A percentile compares a stretch with the other conserved stretches of the same genome.
Evolutionary conservation across 2,888 invertebrate species (phyloP).

Genomic region (Alviniconcha strummeri): DNA sequence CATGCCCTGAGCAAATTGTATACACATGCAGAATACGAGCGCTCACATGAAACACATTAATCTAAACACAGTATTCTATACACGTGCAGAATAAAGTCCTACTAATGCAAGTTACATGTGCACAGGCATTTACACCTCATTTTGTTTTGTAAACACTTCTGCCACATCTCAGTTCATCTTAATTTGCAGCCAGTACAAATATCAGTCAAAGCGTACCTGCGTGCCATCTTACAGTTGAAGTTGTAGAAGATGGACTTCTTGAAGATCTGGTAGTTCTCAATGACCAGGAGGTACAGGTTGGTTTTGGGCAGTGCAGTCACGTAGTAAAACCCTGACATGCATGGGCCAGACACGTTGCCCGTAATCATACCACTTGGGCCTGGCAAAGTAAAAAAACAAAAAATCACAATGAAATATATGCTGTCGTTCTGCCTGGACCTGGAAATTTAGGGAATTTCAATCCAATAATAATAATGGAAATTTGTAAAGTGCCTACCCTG

Average conservation of each 20-base stretch:
- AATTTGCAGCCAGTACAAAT: no score
- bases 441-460: not conserved
- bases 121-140: no score
- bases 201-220: constrained; percentile 56
- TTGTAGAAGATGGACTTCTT: constrained; percentile 71
- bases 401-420: not conserved
- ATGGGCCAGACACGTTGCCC: constrained; percentile 74
- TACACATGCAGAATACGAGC: no score
- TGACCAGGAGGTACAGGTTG: constrained; percentile 73
- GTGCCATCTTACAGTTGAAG: constrained; percentile 73
- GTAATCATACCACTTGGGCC: constrained; percentile 72
- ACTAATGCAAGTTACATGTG: no score
- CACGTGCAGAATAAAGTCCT: no score
- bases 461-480: no score
- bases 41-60: no score
- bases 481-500: no score
- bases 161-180: no score
- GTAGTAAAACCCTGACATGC: constrained; percentile 75
- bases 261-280: constrained; percentile 72
- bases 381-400: constrained; percentile 44
- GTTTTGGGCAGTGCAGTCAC: constrained; percentile 73
- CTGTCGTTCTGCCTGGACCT: not conserved
- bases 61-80: no score
- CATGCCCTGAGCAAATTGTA: no score
- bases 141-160: no score